Base-by-base conservation (phyloP, 2,113 vertebrate species). In the Callospermophilus lateralis region DNA sequence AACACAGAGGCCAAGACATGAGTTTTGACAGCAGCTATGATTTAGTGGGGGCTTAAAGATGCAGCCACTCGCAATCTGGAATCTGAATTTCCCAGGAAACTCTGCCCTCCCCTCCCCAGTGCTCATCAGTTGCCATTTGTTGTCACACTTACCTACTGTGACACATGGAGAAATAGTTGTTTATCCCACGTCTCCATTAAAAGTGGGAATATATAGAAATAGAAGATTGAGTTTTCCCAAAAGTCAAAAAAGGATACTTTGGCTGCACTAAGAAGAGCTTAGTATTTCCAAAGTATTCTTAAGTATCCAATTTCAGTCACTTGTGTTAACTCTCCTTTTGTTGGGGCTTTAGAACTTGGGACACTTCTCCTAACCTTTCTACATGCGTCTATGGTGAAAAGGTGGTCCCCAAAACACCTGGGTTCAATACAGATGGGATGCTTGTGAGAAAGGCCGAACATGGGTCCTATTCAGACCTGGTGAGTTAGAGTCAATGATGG, bases 21-120 rank as follows among this genome's bases (percentile, higher is more conserved):
- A 48, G n/a, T 63, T 73, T 48, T 83, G 94, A 94, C 93, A 76
- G 89, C n/a, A 70, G 37, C 5, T 80, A 67, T 89, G 80, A 90
- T 70, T 76, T 45, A 65, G 73, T 26, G 73, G 77, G 73, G 65
- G 61, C 77, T 32, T 61, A 87, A 90, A 53, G 85, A 79, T 0
- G 0, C 77, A 76, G 73, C 74, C 58, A 55, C 0, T 1, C 15
- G 53, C 12, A 65, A 22, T 26, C 48, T 48, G 37, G 32, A n/a
- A 48, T 68, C 78, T 74, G 55, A 70, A 42, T 15, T 74, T 84
- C 24, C 48, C 24, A 53, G 61, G 81, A 51, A 79, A 34, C 1
- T 6, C 7, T 20, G 6, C 3, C 34, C 58, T 10, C 13, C 6
- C 28, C 16, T 17, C 53, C 15, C 34, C 3, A 37, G 13, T 19